A percentile compares a stretch with the other conserved stretches of the same genome.
phyloP scores from a whole-genome alignment of 2,888 invertebrate species.

The Caenorhabditis sp. region DNA sequence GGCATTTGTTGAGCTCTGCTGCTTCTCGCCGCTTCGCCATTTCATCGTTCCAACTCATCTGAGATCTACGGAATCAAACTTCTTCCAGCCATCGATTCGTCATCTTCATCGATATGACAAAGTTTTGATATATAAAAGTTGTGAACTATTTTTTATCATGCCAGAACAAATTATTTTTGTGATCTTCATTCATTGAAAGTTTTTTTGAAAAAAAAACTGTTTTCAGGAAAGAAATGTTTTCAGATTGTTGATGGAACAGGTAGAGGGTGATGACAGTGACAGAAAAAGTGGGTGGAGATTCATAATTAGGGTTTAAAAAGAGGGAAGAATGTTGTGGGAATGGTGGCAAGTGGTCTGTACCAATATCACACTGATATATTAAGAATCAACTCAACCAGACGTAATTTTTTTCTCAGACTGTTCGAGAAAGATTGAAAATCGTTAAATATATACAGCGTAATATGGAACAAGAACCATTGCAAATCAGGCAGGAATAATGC shows the following conservation, averaged over 20 bases:
- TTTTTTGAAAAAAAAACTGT: background rate
- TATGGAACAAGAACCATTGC: background rate
- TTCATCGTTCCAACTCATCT: slow-evolving; percentile 25
- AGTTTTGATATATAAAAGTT: background rate
- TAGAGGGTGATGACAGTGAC: no score
- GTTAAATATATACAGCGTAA: background rate
- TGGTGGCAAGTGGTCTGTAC: no score
- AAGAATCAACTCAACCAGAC: no score
- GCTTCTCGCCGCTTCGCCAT: slow-evolving; percentile 4
- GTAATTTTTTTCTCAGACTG: no score
- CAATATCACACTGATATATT: no score
- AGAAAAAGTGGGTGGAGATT: background rate
- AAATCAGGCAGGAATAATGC: background rate
- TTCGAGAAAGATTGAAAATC: no score
- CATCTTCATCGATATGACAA: background rate
- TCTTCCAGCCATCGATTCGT: background rate
- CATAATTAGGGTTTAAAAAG: background rate
- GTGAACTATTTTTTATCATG: background rate
- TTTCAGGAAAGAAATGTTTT: no score
- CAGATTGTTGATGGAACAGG: no score
- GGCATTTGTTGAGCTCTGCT: slow-evolving; percentile 12
- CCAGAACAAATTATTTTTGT: background rate
- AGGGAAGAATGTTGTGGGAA: background rate
- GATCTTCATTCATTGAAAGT: background rate
- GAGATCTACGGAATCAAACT: background rate